Percentiles rank a stretch among this genome's conserved stretches.
Conservation (phyloP, 2,888 invertebrate species). For the Drosophila seclusa region DNA sequence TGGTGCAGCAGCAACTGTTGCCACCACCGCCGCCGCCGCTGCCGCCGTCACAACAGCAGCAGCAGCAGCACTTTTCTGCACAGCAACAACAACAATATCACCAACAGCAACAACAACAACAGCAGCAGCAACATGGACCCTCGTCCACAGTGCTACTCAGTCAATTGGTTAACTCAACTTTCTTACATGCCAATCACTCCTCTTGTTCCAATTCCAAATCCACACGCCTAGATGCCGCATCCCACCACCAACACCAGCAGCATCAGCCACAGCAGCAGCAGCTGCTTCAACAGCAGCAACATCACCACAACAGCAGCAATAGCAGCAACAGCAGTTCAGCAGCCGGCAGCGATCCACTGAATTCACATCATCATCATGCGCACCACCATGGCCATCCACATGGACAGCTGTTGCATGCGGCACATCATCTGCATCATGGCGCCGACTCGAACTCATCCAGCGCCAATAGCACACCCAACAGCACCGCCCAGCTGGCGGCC, state of each 20-base stretch:
- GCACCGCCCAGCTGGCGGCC: slow-evolving; percentile 68
- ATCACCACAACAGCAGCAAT: slow-evolving; percentile 56
- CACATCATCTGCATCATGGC: slow-evolving; percentile 68
- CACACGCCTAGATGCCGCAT: slow-evolving; percentile 63
- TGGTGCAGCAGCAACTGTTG: slow-evolving; percentile 78
- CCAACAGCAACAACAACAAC: slow-evolving; percentile 54
- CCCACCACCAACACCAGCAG: slow-evolving; percentile 54
- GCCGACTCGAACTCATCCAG: slow-evolving; percentile 83
- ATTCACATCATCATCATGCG: slow-evolving; percentile 47
- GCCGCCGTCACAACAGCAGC: slow-evolving; percentile 38
- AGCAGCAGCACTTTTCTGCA: slow-evolving; percentile 49
- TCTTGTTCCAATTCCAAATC: slow-evolving; percentile 70
- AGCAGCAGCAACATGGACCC: slow-evolving; percentile 80
- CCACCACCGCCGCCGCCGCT: slow-evolving; percentile 84
- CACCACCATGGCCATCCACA: slow-evolving; percentile 63
- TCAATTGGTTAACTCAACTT: slow-evolving; percentile 85
- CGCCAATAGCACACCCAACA: slow-evolving; percentile 85
- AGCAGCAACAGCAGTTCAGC: slow-evolving; percentile 54
- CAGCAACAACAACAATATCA: slow-evolving; percentile 55
- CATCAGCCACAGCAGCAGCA: slow-evolving; percentile 49
- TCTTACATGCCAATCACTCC: slow-evolving; percentile 78
- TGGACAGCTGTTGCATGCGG: slow-evolving; percentile 54
- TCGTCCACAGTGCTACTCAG: slow-evolving; percentile 86
- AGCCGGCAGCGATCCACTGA: slow-evolving; percentile 41
- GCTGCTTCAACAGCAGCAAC: slow-evolving; percentile 48